Evolutionary conservation across 1,140 invertebrate species (phyloP).

Genomic region (Magallana angulata): DNA sequence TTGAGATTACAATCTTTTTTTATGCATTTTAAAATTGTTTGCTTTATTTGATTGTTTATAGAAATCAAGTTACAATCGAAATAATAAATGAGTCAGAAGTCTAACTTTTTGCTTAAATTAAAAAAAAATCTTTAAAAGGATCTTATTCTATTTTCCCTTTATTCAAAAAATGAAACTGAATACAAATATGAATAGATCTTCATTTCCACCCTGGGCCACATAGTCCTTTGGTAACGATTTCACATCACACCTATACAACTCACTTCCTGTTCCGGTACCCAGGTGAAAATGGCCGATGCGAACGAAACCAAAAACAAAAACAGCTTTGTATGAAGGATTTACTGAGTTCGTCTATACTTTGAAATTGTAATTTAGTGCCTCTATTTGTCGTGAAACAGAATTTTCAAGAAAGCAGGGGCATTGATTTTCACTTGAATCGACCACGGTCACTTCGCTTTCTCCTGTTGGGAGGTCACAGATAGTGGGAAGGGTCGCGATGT

Average conservation of each 20-base stretch:
- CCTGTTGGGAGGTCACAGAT: neutral
- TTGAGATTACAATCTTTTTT: too few relatives aligned
- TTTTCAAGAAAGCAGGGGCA: neutral
- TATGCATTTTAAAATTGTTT: too few relatives aligned
- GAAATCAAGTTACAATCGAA: too few relatives aligned
- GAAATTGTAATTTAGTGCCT: neutral
- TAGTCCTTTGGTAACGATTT: neutral
- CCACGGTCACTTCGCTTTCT: neutral
- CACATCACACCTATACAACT: neutral
- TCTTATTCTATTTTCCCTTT: too few relatives aligned
- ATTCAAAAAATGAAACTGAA: too few relatives aligned
- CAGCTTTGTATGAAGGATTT: neutral
- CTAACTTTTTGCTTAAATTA: too few relatives aligned
- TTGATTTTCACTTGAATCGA: neutral
- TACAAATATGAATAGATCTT: too few relatives aligned
- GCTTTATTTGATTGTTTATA: too few relatives aligned
- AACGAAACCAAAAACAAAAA: constrained; percentile 16
- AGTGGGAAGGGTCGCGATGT: constrained; percentile 13
- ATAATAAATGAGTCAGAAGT: too few relatives aligned
- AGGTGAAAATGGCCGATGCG: constrained; percentile 6
- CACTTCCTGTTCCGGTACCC: neutral
- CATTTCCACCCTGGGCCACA: too few relatives aligned
- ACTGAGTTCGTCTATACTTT: neutral
- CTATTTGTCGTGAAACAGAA: neutral
- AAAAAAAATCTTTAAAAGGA: too few relatives aligned